These are phyloP conservation scores for Rhagonycha lutea DNA, from an alignment of 2,888 invertebrate genomes.

Conservation along the genomic window DNA sequence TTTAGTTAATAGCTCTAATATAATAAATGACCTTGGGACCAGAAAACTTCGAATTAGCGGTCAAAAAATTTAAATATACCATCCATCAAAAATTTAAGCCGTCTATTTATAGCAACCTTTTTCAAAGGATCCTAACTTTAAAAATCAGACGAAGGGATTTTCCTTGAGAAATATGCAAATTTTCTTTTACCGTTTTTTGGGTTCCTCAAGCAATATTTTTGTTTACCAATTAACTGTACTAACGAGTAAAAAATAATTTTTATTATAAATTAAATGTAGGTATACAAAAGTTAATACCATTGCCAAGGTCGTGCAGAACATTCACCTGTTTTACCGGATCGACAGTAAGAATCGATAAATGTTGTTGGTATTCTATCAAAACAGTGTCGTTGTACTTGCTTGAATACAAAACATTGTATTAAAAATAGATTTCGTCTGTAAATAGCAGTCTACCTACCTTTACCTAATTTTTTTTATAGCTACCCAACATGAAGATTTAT, in stretches of 20 bases:
- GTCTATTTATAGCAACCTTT: not conserved
- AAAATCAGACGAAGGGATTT: not conserved
- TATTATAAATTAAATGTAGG: not conserved
- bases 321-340: slow-evolving; percentile 47
- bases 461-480: not conserved
- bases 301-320: slow-evolving; percentile 52
- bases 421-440: not conserved
- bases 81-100: not conserved
- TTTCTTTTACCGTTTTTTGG: not conserved
- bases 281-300: slow-evolving; percentile 32
- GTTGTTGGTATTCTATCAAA: slow-evolving; percentile 9
- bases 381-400: slow-evolving; percentile 5
- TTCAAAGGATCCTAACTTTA: not conserved
- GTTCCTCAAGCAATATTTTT: not conserved
- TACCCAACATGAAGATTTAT: not conserved
- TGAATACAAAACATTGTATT: not conserved
- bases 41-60: not conserved
- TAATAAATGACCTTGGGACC: not conserved
- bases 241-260: not conserved
- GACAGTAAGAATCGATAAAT: slow-evolving; percentile 36
- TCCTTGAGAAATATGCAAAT: not conserved
- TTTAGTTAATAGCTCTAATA: too few relatives aligned
- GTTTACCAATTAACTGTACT: not conserved
- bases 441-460: not conserved
- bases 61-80: not conserved